Conservation (phyloP, 2,113 vertebrate genomes). For the Holacanthus passer region DNA sequence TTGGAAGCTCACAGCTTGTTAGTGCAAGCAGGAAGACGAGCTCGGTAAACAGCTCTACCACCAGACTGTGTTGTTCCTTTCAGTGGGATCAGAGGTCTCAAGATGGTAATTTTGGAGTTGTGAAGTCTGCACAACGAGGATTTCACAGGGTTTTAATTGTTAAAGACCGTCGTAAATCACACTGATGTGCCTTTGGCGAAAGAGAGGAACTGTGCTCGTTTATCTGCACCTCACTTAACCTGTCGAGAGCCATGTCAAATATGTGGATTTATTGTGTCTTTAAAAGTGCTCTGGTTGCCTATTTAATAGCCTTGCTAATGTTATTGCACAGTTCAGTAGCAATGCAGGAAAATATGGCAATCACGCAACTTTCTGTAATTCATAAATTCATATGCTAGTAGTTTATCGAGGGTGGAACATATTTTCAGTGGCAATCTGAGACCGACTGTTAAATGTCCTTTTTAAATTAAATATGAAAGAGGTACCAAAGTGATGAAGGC, state of each 20-base stretch:
- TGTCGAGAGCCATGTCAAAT: neutral
- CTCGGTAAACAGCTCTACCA: conserved; percentile 9
- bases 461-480: neutral
- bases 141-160: conserved; percentile 38
- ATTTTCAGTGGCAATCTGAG: neutral
- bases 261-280: conserved; percentile 29
- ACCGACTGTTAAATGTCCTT: neutral
- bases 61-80: conserved; percentile 17
- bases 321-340: too few relatives aligned
- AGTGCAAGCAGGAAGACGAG: neutral
- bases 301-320: too few relatives aligned
- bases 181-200: neutral
- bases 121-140: conserved; percentile 19
- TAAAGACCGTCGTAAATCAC: conserved; percentile 23
- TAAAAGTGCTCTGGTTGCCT: too few relatives aligned
- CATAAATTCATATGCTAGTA: neutral
- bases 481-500: neutral
- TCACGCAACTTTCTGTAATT: neutral
- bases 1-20: conserved; percentile 29
- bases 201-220: neutral
- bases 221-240: conserved; percentile 31
- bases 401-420: too few relatives aligned
- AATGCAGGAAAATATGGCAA: too few relatives aligned
- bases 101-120: conserved; percentile 18
- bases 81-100: conserved; percentile 13